phyloP scores from a whole-genome alignment of 2,888 invertebrate genomes.

The Chymomyza amoena region DNA sequence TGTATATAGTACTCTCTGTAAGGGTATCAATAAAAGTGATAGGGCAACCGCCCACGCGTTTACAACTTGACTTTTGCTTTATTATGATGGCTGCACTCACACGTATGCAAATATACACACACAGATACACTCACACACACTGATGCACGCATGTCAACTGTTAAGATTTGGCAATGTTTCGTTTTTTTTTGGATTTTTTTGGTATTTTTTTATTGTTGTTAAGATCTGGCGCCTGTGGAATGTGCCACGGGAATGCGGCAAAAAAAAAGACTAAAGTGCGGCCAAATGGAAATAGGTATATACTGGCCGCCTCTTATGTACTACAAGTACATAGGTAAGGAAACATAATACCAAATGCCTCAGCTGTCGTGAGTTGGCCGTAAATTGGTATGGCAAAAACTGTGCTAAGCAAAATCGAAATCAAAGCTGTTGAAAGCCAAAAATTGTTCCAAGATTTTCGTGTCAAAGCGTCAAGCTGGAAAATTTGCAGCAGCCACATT shows the following conservation, averaged over 20 bases:
- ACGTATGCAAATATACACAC: conserved; percentile 9
- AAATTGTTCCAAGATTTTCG: conserved; percentile 22
- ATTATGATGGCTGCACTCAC: conserved; percentile 35
- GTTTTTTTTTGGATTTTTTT: background rate
- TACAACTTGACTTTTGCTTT: conserved; percentile 40
- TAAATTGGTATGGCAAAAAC: background rate
- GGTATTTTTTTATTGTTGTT: background rate
- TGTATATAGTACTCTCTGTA: conserved; percentile 19
- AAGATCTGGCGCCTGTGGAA: conserved; percentile 25
- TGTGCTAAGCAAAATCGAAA: background rate
- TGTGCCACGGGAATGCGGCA: conserved; percentile 43
- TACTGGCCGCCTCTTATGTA: background rate
- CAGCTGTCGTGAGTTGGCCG: conserved; percentile 13
- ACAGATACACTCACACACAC: conserved; percentile 7
- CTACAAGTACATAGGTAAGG: background rate
- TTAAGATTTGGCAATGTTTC: background rate
- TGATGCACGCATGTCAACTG: conserved; percentile 1
- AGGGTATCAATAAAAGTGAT: conserved; percentile 15
- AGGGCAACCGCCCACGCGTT: conserved; percentile 37
- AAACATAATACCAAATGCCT: conserved; percentile 16
- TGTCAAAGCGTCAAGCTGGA: conserved; percentile 5
- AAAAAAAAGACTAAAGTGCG: conserved; percentile 1
- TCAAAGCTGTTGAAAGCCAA: background rate
- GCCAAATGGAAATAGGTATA: background rate
- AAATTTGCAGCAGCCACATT: background rate